Conservation (phyloP, 2,888 invertebrate species). For the Polydrusus tereticollis region DNA sequence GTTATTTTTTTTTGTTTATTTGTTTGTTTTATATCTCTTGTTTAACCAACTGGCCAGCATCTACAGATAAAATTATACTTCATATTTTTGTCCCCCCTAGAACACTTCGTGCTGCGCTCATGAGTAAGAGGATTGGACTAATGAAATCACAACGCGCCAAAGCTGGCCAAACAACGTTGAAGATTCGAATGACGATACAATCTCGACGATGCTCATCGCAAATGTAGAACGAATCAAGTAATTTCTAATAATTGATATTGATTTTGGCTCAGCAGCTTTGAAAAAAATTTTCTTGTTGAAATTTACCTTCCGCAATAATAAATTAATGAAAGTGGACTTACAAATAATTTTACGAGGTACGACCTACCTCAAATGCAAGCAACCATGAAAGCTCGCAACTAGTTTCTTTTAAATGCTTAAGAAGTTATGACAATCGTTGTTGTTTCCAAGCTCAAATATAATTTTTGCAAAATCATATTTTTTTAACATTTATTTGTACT, state of each 20-base stretch:
- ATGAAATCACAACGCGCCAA: conserved; percentile 57
- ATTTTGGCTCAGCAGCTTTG: background rate
- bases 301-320: background rate
- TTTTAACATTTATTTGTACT: too few relatives aligned
- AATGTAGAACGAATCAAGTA: conserved; percentile 42
- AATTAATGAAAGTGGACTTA: background rate
- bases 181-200: conserved; percentile 45
- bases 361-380: background rate
- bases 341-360: background rate
- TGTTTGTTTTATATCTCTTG: too few relatives aligned
- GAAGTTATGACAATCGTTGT: too few relatives aligned
- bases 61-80: too few relatives aligned
- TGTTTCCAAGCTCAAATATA: too few relatives aligned
- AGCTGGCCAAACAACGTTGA: conserved; percentile 51
- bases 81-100: too few relatives aligned
- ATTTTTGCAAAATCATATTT: too few relatives aligned
- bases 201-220: conserved; percentile 33
- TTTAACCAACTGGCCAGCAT: too few relatives aligned
- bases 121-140: conserved; percentile 51
- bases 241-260: conserved; percentile 11
- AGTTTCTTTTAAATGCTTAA: background rate
- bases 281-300: background rate
- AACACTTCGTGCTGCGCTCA: too few relatives aligned
- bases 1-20: too few relatives aligned
- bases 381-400: background rate